Base-by-base conservation (phyloP, 2,113 vertebrate species). In the Corythornis madagascariensis region DNA sequence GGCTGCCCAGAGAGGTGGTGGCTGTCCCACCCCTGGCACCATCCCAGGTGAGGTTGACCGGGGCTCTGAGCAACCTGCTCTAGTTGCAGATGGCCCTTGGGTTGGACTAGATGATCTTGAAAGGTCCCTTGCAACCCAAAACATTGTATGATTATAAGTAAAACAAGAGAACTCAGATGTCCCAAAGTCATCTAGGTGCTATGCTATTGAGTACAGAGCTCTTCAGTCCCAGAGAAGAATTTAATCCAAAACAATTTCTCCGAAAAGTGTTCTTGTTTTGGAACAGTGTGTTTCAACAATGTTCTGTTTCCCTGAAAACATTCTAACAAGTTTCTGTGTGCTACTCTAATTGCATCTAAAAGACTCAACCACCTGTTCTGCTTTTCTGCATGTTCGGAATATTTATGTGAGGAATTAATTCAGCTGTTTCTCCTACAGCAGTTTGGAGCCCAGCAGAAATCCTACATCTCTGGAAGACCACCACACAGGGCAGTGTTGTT, bases 291-390 rank as follows among this genome's bases (percentile, higher is more conserved):
- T 88, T 89, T 92, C 70, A 86, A 31, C 0, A 1, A 61, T 65
- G 56, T 78, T 74, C 60, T 59, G 0, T 42, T 89, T 89, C 70
- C 26, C 33, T 70, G 70, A 84, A 91, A 86, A 87, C 28, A 31
- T 48, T 48, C 70, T 75, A 72, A 61, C 64, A 73, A 50, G 12
- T 79, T 87, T 93, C 70, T 83, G 11, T 55, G 9, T 53, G 31
- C 59, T 64, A 13, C 28, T 72, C 40, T 95, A 92, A 95, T 93
- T 92, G 61, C 29, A 74, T 43, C 35, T 83, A 61, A 76, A 53
- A 66, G 14, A 59, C 45, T 76, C 42, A 85, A 50, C 50, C 63
- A 95, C 90, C 67, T 94, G 66, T 70, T 85, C 47, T 0, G 0
- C 24, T 89, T 56, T 93, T 43, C 28, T 64, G 13, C 43, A 67